Evolutionary conservation across 2,113 vertebrate genomes (phyloP).

Genomic region (Hippopotamus amphibius): DNA sequence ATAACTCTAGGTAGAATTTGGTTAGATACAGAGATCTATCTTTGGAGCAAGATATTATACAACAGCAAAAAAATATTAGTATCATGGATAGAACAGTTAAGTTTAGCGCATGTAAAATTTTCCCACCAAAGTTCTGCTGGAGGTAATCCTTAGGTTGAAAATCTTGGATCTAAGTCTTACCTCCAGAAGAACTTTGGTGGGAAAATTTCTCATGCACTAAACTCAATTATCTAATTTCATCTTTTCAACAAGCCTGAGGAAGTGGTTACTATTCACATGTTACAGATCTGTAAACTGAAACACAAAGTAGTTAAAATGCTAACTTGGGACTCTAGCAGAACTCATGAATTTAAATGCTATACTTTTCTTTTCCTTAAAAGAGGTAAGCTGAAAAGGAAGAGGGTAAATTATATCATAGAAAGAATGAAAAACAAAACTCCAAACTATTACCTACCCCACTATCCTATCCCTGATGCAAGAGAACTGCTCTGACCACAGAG

Average conservation of each 20-base stretch:
- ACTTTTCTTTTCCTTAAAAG: neutral
- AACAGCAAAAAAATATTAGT: neutral
- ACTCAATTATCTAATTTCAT: conserved; percentile 73
- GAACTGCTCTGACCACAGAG: neutral
- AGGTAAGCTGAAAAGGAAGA: neutral
- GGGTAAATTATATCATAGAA: neutral
- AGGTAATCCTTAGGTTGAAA: conserved; percentile 30
- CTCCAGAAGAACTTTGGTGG: conserved; percentile 50
- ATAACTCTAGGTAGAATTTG: neutral
- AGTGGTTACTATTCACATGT: conserved; percentile 60
- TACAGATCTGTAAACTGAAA: conserved; percentile 46
- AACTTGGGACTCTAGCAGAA: conserved; percentile 27
- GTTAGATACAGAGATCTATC: neutral
- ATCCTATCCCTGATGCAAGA: neutral
- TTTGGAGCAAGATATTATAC: neutral
- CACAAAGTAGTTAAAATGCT: neutral
- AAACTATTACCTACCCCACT: neutral
- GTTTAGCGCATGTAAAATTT: neutral
- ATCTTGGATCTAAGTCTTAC: conserved; percentile 9
- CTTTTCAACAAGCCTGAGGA: conserved; percentile 42
- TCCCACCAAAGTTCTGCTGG: neutral
- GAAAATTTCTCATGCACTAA: conserved; percentile 56
- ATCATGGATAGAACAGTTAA: neutral
- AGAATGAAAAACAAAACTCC: neutral
- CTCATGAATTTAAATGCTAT: neutral